A percentile compares a stretch with the other conserved stretches of the same genome.
Evolutionary conservation across 92 coral and sea anemone genomes (phyloP).

Genomic region (Epizoanthus fatuus): DNA sequence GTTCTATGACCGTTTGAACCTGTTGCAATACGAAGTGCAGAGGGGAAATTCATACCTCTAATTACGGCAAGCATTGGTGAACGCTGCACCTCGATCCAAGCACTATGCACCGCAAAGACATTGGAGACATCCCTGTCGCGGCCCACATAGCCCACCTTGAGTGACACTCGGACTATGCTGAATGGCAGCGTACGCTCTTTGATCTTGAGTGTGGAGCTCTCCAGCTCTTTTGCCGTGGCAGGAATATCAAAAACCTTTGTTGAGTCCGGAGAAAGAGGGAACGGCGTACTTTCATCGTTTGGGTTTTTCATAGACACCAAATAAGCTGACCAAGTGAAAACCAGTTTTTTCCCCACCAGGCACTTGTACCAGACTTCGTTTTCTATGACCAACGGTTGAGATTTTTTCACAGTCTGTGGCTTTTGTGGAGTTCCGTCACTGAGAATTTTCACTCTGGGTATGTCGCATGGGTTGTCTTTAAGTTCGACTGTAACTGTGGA

Average conservation of each 20-base stretch:
- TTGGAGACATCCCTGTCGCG: slow-evolving; percentile 80
- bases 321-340: slow-evolving; percentile 81
- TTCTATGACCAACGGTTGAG: slow-evolving; percentile 64
- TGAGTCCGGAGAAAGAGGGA: slow-evolving; percentile 52
- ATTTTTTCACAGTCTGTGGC: slow-evolving; percentile 75
- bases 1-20: no score
- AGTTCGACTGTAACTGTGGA: slow-evolving; percentile 59
- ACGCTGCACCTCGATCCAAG: slow-evolving; percentile 85
- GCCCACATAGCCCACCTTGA: slow-evolving; percentile 79
- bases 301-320: slow-evolving; percentile 55
- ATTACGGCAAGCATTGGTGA: slow-evolving; percentile 83
- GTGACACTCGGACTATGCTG: slow-evolving; percentile 71
- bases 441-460: slow-evolving; percentile 76
- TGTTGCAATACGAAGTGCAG: neutral
- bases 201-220: slow-evolving; percentile 62
- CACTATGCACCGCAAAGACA: slow-evolving; percentile 65
- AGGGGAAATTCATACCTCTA: slow-evolving; percentile 67
- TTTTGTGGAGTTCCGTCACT: slow-evolving; percentile 69
- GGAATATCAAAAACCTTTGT: slow-evolving; percentile 52
- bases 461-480: slow-evolving; percentile 75
- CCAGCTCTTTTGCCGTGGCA: slow-evolving; percentile 40
- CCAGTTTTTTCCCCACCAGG: slow-evolving; percentile 82
- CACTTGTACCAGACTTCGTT: slow-evolving; percentile 73
- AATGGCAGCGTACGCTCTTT: slow-evolving; percentile 79
- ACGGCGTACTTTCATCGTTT: slow-evolving; percentile 64